These are phyloP conservation scores for Helicoverpa armigera DNA, from an alignment of 1,140 invertebrate species.

Conservation along the genomic window DNA sequence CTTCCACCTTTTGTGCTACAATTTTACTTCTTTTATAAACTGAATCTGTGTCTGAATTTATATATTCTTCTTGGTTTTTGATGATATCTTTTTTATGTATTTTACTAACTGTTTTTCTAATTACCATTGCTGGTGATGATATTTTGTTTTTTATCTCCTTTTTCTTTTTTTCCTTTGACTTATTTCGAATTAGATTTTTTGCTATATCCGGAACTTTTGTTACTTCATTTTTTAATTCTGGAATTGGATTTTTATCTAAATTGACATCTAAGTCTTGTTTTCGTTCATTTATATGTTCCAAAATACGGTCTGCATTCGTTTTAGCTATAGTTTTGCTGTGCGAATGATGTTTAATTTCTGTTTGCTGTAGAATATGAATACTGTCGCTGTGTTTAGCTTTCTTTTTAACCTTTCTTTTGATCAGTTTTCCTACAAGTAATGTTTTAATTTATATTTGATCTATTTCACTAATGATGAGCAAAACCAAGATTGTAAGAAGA, in stretches of 20 bases:
- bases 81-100: not conserved
- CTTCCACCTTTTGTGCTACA: slow-evolving; percentile 13
- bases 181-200: not conserved
- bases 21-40: slow-evolving; percentile 46
- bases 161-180: not conserved
- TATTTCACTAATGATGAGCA: not conserved
- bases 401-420: slow-evolving; percentile 26
- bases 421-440: slow-evolving; percentile 18
- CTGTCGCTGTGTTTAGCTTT: not conserved
- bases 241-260: not conserved
- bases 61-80: not conserved
- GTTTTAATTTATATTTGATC: not conserved
- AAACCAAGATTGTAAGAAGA: too few species aligned
- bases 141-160: not conserved
- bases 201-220: not conserved
- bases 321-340: not conserved
- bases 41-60: slow-evolving; percentile 18
- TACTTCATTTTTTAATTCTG: not conserved
- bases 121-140: not conserved
- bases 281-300: not conserved
- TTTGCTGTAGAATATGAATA: not conserved
- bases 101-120: not conserved
- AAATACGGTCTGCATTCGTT: not conserved
- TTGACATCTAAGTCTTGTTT: too few species aligned
- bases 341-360: too few species aligned